Percentiles rank a stretch among this genome's conserved stretches.
Evolutionary conservation across 2,113 vertebrate species (phyloP).

Genomic region (Sorex fumeus): DNA sequence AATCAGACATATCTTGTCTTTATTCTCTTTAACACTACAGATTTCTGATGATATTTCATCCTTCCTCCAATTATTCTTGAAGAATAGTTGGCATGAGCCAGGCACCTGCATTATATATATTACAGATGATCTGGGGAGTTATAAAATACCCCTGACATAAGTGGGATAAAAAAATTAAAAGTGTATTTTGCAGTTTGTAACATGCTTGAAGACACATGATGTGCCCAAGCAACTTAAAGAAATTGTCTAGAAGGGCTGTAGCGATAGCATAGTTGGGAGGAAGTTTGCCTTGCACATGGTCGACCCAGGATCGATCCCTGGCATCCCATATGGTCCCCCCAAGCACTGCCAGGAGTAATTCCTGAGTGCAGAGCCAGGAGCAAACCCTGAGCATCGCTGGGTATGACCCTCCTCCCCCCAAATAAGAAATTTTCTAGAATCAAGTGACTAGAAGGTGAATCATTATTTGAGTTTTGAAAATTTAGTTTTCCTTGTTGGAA

Average conservation of each 20-base stretch:
- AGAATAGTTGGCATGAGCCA: conserved; percentile 31
- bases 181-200: conserved; percentile 45
- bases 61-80: neutral
- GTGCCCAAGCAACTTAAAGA: conserved; percentile 12
- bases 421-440: neutral
- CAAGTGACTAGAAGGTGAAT: conserved; percentile 67
- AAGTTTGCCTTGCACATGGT: too few relatives aligned
- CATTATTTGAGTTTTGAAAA: conserved; percentile 73
- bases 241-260: neutral
- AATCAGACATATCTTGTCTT: neutral
- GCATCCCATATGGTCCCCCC: too few relatives aligned
- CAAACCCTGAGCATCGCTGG: too few relatives aligned
- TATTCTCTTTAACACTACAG: conserved; percentile 5
- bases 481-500: conserved; percentile 62
- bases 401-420: too few relatives aligned
- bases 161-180: conserved; percentile 34
- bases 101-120: conserved; percentile 12
- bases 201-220: conserved; percentile 52
- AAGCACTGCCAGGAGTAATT: too few relatives aligned
- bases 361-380: too few relatives aligned
- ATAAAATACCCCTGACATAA: conserved; percentile 41
- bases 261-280: too few relatives aligned
- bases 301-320: too few relatives aligned
- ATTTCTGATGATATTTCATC: neutral
- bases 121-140: conserved; percentile 11